Percentiles rank a stretch among this genome's conserved stretches.
Conservation (phyloP, 2,797 vertebrate species). For the Tenualosa ilisha region DNA sequence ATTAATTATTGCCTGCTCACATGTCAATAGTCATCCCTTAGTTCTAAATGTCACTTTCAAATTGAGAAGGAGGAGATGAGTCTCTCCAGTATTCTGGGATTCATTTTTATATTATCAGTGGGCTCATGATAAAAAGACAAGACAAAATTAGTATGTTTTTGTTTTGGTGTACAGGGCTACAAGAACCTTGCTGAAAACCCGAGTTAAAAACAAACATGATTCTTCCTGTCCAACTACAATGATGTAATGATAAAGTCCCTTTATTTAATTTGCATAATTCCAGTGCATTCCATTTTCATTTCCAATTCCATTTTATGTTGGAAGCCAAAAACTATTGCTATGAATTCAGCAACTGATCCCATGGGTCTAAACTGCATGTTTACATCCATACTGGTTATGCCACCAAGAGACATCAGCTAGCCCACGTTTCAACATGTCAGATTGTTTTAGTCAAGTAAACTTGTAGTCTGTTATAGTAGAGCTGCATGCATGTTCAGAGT, state of each 20-base stretch:
- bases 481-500: not conserved
- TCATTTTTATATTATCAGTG: conserved; percentile 22
- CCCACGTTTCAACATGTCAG: not conserved
- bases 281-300: too few relatives aligned
- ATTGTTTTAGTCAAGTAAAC: not conserved
- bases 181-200: not conserved
- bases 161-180: too few relatives aligned
- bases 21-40: conserved; percentile 70
- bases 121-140: too few relatives aligned
- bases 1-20: conserved; percentile 74
- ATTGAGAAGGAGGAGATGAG: conserved; percentile 46
- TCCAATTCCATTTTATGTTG: not conserved
- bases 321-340: too few relatives aligned
- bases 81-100: not conserved
- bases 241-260: too few relatives aligned
- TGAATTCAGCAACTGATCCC: not conserved
- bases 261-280: too few relatives aligned
- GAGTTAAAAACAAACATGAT: too few relatives aligned
- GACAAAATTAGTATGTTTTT: too few relatives aligned
- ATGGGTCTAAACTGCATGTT: not conserved
- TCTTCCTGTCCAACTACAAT: too few relatives aligned
- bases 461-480: not conserved
- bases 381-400: not conserved
- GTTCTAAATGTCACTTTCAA: conserved; percentile 78
- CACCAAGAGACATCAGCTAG: not conserved